phyloP scores from a whole-genome alignment of 2,797 vertebrate species.

The Arctocebus calabarensis region DNA sequence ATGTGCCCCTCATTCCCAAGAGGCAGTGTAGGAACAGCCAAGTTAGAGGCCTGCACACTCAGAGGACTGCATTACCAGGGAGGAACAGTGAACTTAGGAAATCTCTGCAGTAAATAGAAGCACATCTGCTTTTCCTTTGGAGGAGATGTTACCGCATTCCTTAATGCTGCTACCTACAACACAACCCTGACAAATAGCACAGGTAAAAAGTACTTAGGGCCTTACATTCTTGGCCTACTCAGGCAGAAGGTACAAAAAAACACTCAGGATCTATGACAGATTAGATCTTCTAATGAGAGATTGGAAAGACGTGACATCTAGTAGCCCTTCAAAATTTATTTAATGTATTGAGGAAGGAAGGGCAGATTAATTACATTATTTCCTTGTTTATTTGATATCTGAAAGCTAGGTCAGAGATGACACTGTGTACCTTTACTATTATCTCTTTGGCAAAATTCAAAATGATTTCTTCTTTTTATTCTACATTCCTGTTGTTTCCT shows the following conservation, averaged over 20 bases:
- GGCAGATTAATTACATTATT: neutral
- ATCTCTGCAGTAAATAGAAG: neutral
- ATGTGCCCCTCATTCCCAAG: neutral
- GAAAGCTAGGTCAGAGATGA: neutral
- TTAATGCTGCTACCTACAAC: neutral
- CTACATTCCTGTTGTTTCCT: neutral
- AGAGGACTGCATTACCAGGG: fast-evolving
- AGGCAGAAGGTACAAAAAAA: neutral
- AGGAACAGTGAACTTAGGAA: neutral
- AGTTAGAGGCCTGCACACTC: neutral
- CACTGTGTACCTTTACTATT: neutral
- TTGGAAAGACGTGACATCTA: neutral
- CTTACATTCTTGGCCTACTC: neutral
- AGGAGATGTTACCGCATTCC: neutral
- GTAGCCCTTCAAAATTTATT: neutral
- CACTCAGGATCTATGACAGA: neutral
- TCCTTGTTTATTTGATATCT: neutral
- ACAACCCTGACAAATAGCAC: neutral
- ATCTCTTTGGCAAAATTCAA: neutral
- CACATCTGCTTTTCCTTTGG: neutral
- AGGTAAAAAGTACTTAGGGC: neutral
- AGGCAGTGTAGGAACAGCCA: neutral
- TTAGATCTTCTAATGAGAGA: neutral
- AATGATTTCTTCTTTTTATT: neutral
- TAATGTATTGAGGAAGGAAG: neutral